Evolutionary conservation across 2,888 invertebrate genomes (phyloP).

Genomic region (Sipha maydis): DNA sequence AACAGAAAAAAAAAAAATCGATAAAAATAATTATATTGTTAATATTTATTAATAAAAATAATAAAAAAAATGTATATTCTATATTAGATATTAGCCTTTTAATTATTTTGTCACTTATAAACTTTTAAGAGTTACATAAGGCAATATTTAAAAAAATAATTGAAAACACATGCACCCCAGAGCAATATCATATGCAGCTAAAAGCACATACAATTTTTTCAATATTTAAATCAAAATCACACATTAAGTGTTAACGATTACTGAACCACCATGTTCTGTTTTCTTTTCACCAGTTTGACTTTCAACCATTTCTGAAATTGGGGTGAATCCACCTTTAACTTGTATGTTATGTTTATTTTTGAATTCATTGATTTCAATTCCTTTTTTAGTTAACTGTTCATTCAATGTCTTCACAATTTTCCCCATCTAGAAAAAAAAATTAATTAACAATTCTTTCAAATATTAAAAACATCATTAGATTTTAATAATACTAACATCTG

Average conservation of each 20-base stretch:
- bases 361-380: constrained; percentile 89
- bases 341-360: constrained; percentile 90
- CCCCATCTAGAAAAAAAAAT: constrained; percentile 47
- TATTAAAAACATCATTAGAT: constrained; percentile 30
- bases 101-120: constrained; percentile 34
- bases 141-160: constrained; percentile 28
- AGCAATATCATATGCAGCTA: background rate
- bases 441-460: constrained; percentile 16
- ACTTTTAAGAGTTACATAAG: constrained; percentile 11
- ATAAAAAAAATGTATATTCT: constrained; percentile 31
- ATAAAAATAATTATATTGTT: constrained; percentile 15
- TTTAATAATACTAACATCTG: background rate
- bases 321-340: constrained; percentile 70
- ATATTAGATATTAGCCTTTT: constrained; percentile 42
- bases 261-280: constrained; percentile 46
- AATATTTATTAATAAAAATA: constrained; percentile 44
- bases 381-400: constrained; percentile 86
- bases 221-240: constrained; percentile 20
- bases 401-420: constrained; percentile 71
- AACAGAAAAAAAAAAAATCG: background rate
- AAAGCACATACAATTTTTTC: constrained; percentile 8
- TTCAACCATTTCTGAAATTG: constrained; percentile 47
- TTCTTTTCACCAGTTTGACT: constrained; percentile 46
- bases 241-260: constrained; percentile 48
- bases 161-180: constrained; percentile 2